Base-by-base conservation (phyloP, 2,113 vertebrate species). In the Geococcyx californianus region DNA sequence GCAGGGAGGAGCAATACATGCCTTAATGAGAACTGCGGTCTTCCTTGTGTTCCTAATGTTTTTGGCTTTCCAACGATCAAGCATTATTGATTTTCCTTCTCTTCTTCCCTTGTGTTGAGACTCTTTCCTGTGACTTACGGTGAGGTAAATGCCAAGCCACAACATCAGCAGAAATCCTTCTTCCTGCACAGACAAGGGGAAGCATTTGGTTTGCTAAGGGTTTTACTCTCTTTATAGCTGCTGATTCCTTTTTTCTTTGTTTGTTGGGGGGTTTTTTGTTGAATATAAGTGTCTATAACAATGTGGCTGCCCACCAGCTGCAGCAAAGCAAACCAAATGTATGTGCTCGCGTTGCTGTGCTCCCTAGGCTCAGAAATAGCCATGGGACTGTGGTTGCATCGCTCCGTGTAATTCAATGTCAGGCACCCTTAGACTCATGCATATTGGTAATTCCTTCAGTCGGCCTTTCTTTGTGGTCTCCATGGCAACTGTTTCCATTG, bases 401-500 rank as follows among this genome's bases (percentile, higher is more conserved):
- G 4, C 69, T 33, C 60, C 88, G 78, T 94, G 97, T 98, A 98
- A 98, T 98, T 98, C 95, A 97, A 93, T 85, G 66, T 97, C 97
- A 97, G 88, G 72, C 91, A 94, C 85, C 94, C 90, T 97, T 76
- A 95, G 84, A 95, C 97, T 98, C 95, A 84, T 6, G 96, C 97
- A 97, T 97, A 98, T 98, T 98, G 98, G 97, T 96, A 98, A 98
- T 98, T 98, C 98, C 98, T 97, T 98, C 95, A 97, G 97, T 98
- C 89, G 94, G 93, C 95, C 93, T 94, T 97, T 77, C 97, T 96
- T 98, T 97, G 97, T 91, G 14, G 97, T 99, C 96, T 94, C 98
- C 98, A 99, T 98, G 98, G 98, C 97, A 99, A 99, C 99, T 38
- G 44, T 97, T 98, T 97, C 98, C 96, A 97, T 95, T 96, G 96